Base-by-base conservation (phyloP, 2,113 vertebrate species). In the Steatornis caripensis region DNA sequence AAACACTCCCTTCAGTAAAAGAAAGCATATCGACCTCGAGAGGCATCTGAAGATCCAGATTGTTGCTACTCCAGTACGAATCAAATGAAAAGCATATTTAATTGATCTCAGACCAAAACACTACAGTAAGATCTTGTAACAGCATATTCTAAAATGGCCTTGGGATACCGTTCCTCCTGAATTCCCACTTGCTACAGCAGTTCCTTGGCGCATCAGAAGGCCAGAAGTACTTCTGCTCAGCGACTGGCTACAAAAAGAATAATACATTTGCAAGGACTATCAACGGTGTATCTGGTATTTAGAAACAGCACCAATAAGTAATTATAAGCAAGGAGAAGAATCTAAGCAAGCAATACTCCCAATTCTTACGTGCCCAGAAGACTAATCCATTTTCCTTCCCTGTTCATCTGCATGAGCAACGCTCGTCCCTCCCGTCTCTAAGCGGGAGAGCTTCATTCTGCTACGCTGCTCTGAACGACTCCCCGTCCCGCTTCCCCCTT, bases 61-160 rank as follows among this genome's bases (percentile, higher is more conserved):
- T 64, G 46, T 53, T 65, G 93, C 87, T 77, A 83, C 89, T 90
- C 69, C 72, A 69, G 80, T 80, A 65, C 10, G 74, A 94, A 97
- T 74, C 92, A 91, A 96, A 94, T 51, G 55, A 92, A 94, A 90
- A 93, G 71, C 65, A 18, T 26, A 72, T 86, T 88, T 79, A 93
- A 90, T 62, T 92, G 93, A 96, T 95, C 80, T 96, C 72, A 57
- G 51, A 81, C 68, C 79, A 90, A 96, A 92, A 95, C 43, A 22
- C 79, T 36, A 49, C 69, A 81, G 90, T 62, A 66, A 87, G 89
- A 71, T 36, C 80, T 77, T 86, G 69, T 71, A 94, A 51, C 60
- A 51, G 93, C 68, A 46, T 16, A 77, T 90, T 96, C 58, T 36
- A 26, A 66, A 74, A 17, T 12, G 66, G 92, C 93, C 92, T 81